Base-by-base conservation (phyloP, 2,888 invertebrate genomes). In the Drosophila leonis region DNA sequence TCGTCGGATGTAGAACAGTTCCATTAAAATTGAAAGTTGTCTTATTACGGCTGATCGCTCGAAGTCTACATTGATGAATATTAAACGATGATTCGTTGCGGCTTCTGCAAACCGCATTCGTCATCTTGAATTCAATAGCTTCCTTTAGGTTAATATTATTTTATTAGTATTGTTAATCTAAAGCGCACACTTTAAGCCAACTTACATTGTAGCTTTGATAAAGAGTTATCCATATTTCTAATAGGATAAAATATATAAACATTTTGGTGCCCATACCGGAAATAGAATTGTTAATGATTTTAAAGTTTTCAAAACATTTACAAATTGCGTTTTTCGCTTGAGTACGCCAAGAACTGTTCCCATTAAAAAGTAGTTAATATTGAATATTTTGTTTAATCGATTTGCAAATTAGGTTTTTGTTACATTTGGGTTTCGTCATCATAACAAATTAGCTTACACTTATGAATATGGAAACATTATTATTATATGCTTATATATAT, bases 41-140 rank as follows among this genome's bases (percentile, higher is more conserved):
- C 12, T 39, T 60, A 31, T 49, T 49, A 2, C 60, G 37, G 15
- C 51, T 60, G 12, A 60, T 18, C 5, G 51, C 60, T 18, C 60
- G 56, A 1, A 82, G 12, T 1, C 82, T 68, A 35, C 76, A 82
- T 29, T 52, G 10, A 20, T 75, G 7, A 0, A 83, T 59, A 0
- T 35, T 8, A 6, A 79, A 8, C 82, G 75, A 84, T 0, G 83
- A 66, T 48, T 66, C 20, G 13, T 83, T 81, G 9, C 24, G 52
- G 37, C 42, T 72, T 5, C 51, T 60, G 39, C 82, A 84, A 0
- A 54, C 42, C 3, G 57, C 44, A 49, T 84, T 83, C 8, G 76
- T 72, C 6, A 78, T 20, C 39, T 80, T 82, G 0, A 83, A 61
- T 5, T 60, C 18, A 2, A 59, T 8, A 0, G 76, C 65, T 6